Evolutionary conservation across 2,113 vertebrate genomes (phyloP), one percentile per base, ranked within the genome.

Genomic region (Trematocara variabile): DNA sequence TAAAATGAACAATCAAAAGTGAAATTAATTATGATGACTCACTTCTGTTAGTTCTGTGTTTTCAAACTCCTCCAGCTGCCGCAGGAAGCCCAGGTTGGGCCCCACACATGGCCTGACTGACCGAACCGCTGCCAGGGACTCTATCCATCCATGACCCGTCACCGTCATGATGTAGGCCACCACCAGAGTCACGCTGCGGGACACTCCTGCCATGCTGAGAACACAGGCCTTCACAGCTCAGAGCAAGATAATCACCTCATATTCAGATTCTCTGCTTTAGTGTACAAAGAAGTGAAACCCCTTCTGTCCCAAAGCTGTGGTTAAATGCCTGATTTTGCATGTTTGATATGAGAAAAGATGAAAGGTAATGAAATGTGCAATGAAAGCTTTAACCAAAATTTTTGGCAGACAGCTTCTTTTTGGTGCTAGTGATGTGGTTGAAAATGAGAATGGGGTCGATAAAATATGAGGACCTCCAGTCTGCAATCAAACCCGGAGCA

Each of bases 141-240:
- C 97, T 91, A 98, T 96, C 98, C 98, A 99, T 46, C 98, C 97
- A 2, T 97, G 96, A 7, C 97, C 96, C 0, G 98, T 99, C 94
- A 98, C 96, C 0, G 98, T 98, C 98, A 99, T 99, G 87, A 99
- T 96, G 92, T 99, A 99, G 3, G 98, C 98, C 55, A 98, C 97
- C 88, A 99, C 98, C 93, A 99, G 83, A 0, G 98, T 99, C 63
- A 98, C 98, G 1, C 98, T 99, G 86, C 98, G 97, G 78, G 98
- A 99, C 89, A 99, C 98, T 7, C 98, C 98, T 7, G 98, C 98
- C 87, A 99, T 96, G 88, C 98, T 99, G 95, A 81, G 30, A 25
- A 18, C 79, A 88, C 80, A 84, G 30, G 20, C 56, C 65, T 7
- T 28, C 56, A 81, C 53, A 37, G 30, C 84, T 54, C 52, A 50